phyloP scores from a whole-genome alignment of 2,888 invertebrate species.

The Sipunculus nudus region DNA sequence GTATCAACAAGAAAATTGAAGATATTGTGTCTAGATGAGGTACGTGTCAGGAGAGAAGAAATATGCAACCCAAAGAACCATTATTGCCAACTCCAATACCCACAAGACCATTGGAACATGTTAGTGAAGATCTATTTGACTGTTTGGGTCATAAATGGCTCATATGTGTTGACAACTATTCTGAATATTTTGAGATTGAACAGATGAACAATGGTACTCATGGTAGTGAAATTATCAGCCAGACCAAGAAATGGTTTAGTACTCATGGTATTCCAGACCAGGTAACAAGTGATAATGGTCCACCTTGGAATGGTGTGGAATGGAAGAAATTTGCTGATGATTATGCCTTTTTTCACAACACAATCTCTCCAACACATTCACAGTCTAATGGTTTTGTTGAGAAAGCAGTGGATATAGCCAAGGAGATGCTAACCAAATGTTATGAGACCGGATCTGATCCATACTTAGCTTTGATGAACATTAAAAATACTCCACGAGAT shows the following conservation, averaged over 20 bases:
- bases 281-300: too few species aligned
- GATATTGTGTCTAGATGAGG: background rate
- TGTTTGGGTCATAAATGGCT: background rate
- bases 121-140: slow-evolving; percentile 8
- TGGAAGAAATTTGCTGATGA: background rate
- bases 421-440: background rate
- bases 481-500: background rate
- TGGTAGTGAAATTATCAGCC: too few species aligned
- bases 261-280: too few species aligned
- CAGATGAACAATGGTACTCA: background rate
- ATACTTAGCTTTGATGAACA: background rate
- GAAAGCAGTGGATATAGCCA: background rate
- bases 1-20: slow-evolving; percentile 10
- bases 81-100: slow-evolving; percentile 2
- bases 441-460: background rate
- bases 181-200: slow-evolving; percentile 2
- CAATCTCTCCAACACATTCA: background rate
- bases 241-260: too few species aligned
- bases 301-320: too few species aligned
- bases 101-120: slow-evolving; percentile 1
- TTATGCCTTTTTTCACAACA: background rate
- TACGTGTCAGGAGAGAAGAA: slow-evolving; percentile 2
- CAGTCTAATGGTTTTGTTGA: slow-evolving; percentile 3
- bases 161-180: slow-evolving; percentile 1
- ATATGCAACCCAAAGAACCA: slow-evolving; percentile 1